These are phyloP conservation scores for Oenanthe oenanthe DNA, from an alignment of 2,113 vertebrate species.

Conservation along the genomic window DNA sequence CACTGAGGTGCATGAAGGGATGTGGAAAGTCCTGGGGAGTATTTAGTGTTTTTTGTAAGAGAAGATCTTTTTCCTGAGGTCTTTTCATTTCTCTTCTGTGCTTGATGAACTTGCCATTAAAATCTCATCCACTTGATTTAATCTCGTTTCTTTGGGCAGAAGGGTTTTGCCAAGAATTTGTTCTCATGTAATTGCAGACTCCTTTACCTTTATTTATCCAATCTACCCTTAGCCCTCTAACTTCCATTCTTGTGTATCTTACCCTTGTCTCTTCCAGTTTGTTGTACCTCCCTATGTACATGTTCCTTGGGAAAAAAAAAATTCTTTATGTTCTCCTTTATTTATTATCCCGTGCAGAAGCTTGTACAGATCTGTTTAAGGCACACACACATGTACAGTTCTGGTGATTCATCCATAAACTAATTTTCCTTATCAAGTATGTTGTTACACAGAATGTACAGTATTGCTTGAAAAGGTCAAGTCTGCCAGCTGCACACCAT, in stretches of 20 bases:
- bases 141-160: not conserved
- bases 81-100: not conserved
- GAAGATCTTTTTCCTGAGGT: not conserved
- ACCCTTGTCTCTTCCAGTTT: not conserved
- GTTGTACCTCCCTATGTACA: not conserved
- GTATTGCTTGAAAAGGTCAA: conserved; percentile 15
- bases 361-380: not conserved
- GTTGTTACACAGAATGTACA: not conserved
- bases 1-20: not conserved
- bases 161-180: not conserved
- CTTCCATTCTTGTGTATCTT: not conserved
- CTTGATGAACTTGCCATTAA: not conserved
- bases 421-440: not conserved
- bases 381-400: not conserved
- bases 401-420: not conserved
- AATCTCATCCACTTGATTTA: not conserved
- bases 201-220: not conserved
- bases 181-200: not conserved
- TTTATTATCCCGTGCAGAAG: not conserved
- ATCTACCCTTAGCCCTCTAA: not conserved
- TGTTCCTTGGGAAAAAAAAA: rapidly evolving
- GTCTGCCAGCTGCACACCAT: not conserved
- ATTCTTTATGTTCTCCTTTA: not conserved
- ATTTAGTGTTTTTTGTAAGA: not conserved
- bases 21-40: not conserved